Evolutionary conservation across 2,113 vertebrate species (phyloP), one percentile per base, ranked within the genome.

Genomic region (Lathamus discolor): DNA sequence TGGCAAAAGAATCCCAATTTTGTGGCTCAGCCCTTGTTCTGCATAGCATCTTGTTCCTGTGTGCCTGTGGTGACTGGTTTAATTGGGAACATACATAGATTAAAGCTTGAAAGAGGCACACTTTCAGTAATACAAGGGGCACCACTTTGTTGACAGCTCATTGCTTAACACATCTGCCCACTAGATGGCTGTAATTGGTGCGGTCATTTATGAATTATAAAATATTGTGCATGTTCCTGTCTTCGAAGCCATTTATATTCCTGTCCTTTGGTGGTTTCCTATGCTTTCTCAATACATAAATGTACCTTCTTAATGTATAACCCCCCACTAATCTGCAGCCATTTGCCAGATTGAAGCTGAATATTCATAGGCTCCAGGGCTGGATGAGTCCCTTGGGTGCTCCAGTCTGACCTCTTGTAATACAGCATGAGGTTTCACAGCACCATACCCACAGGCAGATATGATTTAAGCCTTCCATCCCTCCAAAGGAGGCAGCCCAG

Each of bases 101-200:
- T 79, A 80, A 90, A 74, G 33, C n/a, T 77, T 55, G 76, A 70
- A 74, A 93, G 61, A 61, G 28, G 13, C 49, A 49, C 0, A 4
- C 79, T 83, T 88, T 78, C 33, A 57, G 7, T 37, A 92, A 64
- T 43, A 48, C 22, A 37, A 48, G 48, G 62, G 23, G 68, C 64
- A 66, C 11, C 33, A n/a, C 61, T 75, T 70, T 52, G 43, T 51
- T 95, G 83, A 52, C 74, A 59, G 49, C 54, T 76, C 44, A 77
- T 66, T 82, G 52, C 52, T 88, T 92, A 84, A 70, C 68, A 68
- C 17, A 17, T 88, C 28, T 72, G 88, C 70, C 95, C 91, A 95
- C 92, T 95, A 96, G 96, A 82, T 96, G 95, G 95, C 95, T 96
- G 86, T 86, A 96, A 96, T 79, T 94, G 62, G 88, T 62, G 62